These are phyloP conservation scores for Poecilia latipinna DNA, from an alignment of 2,113 vertebrate species.

Conservation along the genomic window DNA sequence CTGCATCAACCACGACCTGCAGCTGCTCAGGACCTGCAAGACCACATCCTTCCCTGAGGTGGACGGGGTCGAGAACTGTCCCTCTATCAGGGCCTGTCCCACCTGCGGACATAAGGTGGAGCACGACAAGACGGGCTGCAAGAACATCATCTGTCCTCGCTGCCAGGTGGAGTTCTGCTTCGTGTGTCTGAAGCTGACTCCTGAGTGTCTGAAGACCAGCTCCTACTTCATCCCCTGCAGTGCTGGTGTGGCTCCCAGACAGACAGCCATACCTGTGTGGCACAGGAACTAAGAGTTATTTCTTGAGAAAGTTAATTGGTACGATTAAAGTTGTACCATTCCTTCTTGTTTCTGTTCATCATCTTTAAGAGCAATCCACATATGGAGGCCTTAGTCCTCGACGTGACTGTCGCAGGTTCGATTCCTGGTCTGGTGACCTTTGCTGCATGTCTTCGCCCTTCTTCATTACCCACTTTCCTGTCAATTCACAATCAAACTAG, in stretches of 20 bases:
- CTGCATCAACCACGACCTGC: constrained; percentile 63
- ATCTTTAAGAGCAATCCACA: too few relatives aligned
- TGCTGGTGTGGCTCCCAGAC: constrained; percentile 70
- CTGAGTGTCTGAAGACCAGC: too few relatives aligned
- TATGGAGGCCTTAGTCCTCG: too few relatives aligned
- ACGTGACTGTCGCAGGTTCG: too few relatives aligned
- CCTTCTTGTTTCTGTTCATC: background rate
- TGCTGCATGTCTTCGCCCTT: too few relatives aligned
- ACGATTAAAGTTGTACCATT: too few relatives aligned
- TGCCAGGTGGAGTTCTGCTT: too few relatives aligned
- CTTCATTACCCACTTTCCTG: too few relatives aligned
- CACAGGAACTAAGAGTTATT: constrained; percentile 25
- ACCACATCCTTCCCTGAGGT: constrained; percentile 25
- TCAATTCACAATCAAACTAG: too few relatives aligned
- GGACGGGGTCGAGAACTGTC: constrained; percentile 24
- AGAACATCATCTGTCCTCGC: too few relatives aligned
- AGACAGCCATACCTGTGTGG: constrained; percentile 76
- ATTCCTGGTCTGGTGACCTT: too few relatives aligned
- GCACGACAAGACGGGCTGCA: constrained; percentile 73
- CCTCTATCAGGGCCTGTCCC: constrained; percentile 77
- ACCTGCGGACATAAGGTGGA: constrained; percentile 76
- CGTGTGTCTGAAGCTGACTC: too few relatives aligned
- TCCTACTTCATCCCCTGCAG: constrained; percentile 41
- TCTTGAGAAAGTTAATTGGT: background rate
- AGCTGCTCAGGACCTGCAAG: constrained; percentile 62